Conservation (phyloP, 1,140 invertebrate genomes). For the Lepidurus couesii region DNA sequence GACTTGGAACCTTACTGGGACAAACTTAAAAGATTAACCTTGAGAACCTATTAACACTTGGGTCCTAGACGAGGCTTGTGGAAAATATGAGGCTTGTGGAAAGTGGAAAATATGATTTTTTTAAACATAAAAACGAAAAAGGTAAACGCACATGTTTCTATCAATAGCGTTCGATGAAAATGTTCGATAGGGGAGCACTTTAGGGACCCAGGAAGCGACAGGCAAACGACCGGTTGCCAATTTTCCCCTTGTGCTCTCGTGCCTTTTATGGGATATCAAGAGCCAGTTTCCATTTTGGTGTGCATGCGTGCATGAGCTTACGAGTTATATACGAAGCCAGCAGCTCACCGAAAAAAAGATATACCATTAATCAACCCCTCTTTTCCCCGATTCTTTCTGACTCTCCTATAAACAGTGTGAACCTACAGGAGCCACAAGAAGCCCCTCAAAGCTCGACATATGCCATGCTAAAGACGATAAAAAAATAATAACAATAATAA, state of each 20-base stretch:
- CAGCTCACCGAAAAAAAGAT: not conserved
- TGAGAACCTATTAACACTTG: too few species aligned
- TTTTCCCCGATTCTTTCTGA: not conserved
- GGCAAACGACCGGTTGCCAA: not conserved
- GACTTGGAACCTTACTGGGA: too few species aligned
- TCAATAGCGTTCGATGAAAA: constrained; percentile 15
- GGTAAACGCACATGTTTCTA: not conserved
- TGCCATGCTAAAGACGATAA: too few species aligned
- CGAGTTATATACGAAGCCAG: not conserved
- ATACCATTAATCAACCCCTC: not conserved
- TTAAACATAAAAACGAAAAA: too few species aligned
- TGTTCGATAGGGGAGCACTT: not conserved
- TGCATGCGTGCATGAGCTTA: not conserved
- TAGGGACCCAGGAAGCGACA: not conserved
- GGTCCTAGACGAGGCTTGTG: too few species aligned
- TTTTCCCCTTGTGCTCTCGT: not conserved
- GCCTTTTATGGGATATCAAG: constrained; percentile 12
- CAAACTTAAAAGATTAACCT: too few species aligned
- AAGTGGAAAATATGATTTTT: too few species aligned
- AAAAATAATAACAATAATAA: not conserved
- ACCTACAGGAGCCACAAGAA: not conserved
- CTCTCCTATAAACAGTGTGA: not conserved
- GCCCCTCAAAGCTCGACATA: not conserved
- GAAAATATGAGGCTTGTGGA: too few species aligned
- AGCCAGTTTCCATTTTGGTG: constrained; percentile 1